Evolutionary conservation across 2,888 invertebrate genomes (phyloP).

Genomic region (Euplexia lucipara): DNA sequence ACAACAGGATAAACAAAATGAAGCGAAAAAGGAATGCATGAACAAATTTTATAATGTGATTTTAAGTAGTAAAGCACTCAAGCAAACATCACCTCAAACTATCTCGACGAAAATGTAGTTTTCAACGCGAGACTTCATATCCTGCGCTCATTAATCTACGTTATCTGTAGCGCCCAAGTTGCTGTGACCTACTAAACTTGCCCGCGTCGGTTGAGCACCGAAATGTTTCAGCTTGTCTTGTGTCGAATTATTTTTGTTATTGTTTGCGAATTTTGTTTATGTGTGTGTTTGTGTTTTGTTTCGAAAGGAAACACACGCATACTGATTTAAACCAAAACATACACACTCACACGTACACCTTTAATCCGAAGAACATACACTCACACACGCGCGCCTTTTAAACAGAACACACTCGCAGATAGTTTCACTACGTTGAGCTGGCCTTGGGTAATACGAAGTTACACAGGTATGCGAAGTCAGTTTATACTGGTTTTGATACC

Average conservation of each 20-base stretch:
- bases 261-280: conserved; percentile 29
- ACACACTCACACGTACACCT: neutral
- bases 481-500: neutral
- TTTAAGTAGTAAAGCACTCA: conserved; percentile 18
- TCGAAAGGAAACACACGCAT: too few species aligned
- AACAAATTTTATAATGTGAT: neutral
- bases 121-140: conserved; percentile 61
- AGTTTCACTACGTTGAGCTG: too few species aligned
- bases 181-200: conserved; percentile 57
- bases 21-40: neutral
- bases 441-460: too few species aligned
- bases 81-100: conserved; percentile 22
- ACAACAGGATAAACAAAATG: neutral
- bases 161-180: conserved; percentile 62
- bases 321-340: neutral
- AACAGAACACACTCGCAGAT: too few species aligned
- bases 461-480: too few species aligned
- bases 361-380: neutral
- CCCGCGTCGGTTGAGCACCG: conserved; percentile 27
- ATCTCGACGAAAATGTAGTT: conserved; percentile 56
- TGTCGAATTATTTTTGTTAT: conserved; percentile 60
- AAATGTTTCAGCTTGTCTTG: conserved; percentile 55
- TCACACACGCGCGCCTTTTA: too few species aligned
- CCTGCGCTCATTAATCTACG: conserved; percentile 61
- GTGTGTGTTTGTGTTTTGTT: conserved; percentile 14